Evolutionary conservation across 2,113 vertebrate species (phyloP).

Genomic region (Thunnus maccoyii): DNA sequence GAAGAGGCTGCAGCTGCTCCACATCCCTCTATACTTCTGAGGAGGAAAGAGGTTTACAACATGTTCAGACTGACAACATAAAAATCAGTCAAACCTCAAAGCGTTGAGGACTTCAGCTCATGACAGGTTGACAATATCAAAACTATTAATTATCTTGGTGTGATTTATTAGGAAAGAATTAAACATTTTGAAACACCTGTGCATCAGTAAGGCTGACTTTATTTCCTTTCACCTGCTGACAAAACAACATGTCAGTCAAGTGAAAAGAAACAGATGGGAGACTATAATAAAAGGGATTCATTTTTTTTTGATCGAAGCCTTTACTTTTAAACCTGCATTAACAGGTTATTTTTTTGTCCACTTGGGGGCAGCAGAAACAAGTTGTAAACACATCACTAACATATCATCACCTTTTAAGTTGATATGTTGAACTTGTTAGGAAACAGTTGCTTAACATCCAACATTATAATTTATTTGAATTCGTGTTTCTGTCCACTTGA

Average conservation of each 20-base stretch:
- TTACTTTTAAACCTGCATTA: too few relatives aligned
- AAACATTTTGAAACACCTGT: too few relatives aligned
- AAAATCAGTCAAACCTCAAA: not conserved
- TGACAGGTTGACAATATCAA: not conserved
- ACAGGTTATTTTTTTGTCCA: too few relatives aligned
- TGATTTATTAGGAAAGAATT: not conserved
- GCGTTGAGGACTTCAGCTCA: not conserved
- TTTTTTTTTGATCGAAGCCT: not conserved
- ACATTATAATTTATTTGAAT: too few relatives aligned
- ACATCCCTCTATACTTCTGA: slow-evolving; percentile 21
- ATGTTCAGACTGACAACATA: not conserved
- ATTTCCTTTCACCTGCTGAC: not conserved
- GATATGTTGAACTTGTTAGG: too few relatives aligned
- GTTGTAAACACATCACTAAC: too few relatives aligned
- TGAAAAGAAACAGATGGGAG: not conserved
- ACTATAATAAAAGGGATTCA: not conserved
- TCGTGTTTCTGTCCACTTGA: too few relatives aligned
- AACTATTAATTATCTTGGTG: not conserved
- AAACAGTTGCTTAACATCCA: too few relatives aligned
- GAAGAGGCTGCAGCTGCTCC: slow-evolving; percentile 14
- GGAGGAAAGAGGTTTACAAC: not conserved
- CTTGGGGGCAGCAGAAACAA: too few relatives aligned
- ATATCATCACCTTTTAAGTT: too few relatives aligned
- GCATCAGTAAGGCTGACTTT: not conserved
- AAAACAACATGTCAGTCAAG: too few relatives aligned